Conservation (phyloP, 64 coral and sea anemone species). For the Actinia equina region DNA sequence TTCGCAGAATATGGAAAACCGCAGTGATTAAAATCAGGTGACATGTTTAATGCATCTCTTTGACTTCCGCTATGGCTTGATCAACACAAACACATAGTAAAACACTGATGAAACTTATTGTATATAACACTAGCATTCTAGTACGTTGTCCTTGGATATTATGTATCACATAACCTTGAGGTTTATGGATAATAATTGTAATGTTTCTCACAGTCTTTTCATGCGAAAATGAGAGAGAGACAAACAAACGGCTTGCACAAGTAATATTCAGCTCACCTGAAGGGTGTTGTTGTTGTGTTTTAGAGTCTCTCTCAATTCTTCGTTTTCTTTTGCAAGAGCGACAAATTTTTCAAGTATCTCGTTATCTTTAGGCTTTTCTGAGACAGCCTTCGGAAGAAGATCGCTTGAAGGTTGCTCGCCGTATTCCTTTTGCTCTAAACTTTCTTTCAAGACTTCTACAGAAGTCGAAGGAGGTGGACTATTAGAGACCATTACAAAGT, state of each 20-base stretch:
- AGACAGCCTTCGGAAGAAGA: background rate
- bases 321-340: conserved; percentile 40
- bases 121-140: background rate
- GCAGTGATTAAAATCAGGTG: background rate
- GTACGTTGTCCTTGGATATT: background rate
- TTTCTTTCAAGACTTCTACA: background rate
- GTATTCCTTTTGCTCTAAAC: background rate
- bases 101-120: background rate
- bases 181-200: background rate
- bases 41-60: background rate
- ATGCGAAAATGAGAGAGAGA: background rate
- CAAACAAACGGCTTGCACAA: background rate
- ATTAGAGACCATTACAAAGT: background rate
- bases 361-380: background rate
- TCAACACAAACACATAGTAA: background rate
- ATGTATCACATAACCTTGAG: background rate
- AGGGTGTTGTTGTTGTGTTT: conserved; percentile 29
- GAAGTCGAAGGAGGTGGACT: background rate
- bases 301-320: conserved; percentile 43
- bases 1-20: too few species aligned
- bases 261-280: conserved; percentile 24
- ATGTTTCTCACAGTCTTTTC: background rate
- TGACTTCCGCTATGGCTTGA: background rate
- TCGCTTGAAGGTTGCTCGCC: background rate
- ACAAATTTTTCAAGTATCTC: conserved; percentile 8